Evolutionary conservation across 2,113 vertebrate genomes (phyloP).

Genomic region (Spilogale gracilis): DNA sequence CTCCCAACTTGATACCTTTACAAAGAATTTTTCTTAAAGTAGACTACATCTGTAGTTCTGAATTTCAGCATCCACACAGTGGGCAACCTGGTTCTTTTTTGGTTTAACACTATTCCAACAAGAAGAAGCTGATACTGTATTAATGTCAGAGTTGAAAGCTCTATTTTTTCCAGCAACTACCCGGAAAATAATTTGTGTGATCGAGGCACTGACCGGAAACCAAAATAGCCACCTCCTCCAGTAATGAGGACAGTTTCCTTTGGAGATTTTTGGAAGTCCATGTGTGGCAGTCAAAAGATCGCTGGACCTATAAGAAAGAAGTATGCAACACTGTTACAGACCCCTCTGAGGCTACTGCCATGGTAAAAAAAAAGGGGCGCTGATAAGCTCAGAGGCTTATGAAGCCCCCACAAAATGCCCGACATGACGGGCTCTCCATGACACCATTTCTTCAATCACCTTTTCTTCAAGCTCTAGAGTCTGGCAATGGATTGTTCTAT

Average conservation of each 20-base stretch:
- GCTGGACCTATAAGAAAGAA: constrained; percentile 65
- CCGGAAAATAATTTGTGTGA: constrained; percentile 9
- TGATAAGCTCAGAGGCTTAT: background rate
- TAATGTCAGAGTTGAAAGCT: background rate
- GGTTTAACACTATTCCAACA: background rate
- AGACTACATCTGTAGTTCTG: background rate
- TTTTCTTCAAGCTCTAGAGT: background rate
- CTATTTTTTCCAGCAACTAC: background rate
- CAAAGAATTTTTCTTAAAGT: constrained; percentile 31
- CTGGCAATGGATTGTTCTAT: background rate
- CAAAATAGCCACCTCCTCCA: constrained; percentile 96
- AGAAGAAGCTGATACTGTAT: background rate
- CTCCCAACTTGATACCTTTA: background rate
- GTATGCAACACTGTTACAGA: background rate
- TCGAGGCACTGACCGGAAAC: constrained; percentile 91
- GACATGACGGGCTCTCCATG: background rate
- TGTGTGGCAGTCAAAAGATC: constrained; percentile 52
- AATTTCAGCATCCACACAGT: background rate
- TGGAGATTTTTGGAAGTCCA: constrained; percentile 68
- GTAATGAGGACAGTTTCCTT: constrained; percentile 90
- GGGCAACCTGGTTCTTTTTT: background rate
- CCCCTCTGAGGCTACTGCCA: background rate
- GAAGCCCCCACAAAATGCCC: background rate
- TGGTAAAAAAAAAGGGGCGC: background rate
- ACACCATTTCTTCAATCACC: background rate